phyloP scores from a whole-genome alignment of 2,888 invertebrate species.

The Heliconius charithonia region DNA sequence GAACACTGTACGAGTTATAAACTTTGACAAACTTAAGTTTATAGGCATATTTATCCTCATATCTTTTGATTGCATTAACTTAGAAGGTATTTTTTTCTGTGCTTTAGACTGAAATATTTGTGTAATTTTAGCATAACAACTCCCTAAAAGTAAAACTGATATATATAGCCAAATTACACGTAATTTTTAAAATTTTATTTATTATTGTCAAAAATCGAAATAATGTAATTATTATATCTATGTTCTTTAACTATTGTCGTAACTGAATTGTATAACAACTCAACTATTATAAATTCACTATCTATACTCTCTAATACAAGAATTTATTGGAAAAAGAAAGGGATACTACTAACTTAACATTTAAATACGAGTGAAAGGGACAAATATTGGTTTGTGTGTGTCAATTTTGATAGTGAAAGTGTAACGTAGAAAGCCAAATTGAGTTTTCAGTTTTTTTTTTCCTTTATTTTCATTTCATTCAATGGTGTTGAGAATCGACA shows the following conservation, averaged over 20 bases:
- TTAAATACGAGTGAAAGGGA: constrained; percentile 42
- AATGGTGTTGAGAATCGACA: constrained; percentile 54
- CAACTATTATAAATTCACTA: background rate
- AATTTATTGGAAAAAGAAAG: constrained; percentile 22
- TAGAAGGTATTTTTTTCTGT: no score
- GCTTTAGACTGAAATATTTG: no score
- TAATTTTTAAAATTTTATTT: no score
- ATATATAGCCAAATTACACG: no score
- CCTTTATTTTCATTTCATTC: constrained; percentile 42
- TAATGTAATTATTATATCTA: background rate
- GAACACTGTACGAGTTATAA: no score
- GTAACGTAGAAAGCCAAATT: constrained; percentile 51
- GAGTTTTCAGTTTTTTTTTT: constrained; percentile 50
- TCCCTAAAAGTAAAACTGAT: no score
- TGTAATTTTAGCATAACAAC: no score
- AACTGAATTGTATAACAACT: constrained; percentile 39
- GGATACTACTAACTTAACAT: constrained; percentile 15
- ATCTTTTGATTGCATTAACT: no score
- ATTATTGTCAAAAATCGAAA: no score
- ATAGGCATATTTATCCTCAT: no score
- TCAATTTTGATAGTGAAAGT: constrained; percentile 50
- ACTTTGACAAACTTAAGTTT: no score
- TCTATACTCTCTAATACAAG: constrained; percentile 6
- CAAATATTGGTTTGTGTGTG: constrained; percentile 24
- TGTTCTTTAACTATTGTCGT: background rate